A percentile compares a stretch with the other conserved stretches of the same genome.
Conservation (phyloP, 2,888 invertebrate genomes). For the Dasysyrphus albostriatus region DNA sequence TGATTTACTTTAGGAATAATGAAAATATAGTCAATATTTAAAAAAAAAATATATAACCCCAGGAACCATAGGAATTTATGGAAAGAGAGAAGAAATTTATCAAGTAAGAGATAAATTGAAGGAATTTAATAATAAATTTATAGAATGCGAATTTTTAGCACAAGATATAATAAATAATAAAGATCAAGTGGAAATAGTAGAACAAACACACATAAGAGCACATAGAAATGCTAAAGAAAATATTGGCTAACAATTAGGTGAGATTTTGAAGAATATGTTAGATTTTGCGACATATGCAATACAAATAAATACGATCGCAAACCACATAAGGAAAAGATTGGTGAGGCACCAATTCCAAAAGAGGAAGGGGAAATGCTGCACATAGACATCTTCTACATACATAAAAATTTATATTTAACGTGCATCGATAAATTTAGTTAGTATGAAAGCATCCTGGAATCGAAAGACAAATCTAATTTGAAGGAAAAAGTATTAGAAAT, state of each 20-base stretch:
- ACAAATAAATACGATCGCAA: conserved; percentile 38
- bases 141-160: conserved; percentile 33
- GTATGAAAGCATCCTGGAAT: conserved; percentile 38
- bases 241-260: conserved; percentile 47
- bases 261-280: conserved; percentile 38
- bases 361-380: conserved; percentile 18
- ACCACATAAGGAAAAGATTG: conserved; percentile 31
- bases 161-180: conserved; percentile 34
- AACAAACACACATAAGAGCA: conserved; percentile 37
- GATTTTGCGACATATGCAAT: conserved; percentile 23
- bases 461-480: conserved; percentile 16
- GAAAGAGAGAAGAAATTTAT: conserved; percentile 17
- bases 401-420: conserved; percentile 27
- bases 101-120: conserved; percentile 20
- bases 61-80: conserved; percentile 1
- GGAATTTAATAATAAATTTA: conserved; percentile 45
- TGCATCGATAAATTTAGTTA: conserved; percentile 31
- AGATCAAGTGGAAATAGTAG: conserved; percentile 23
- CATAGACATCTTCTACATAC: conserved; percentile 23
- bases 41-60: conserved; percentile 5
- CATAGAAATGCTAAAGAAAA: conserved; percentile 33
- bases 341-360: conserved; percentile 36
- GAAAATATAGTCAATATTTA: neutral
- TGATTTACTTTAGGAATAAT: neutral
- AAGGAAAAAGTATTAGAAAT: conserved; percentile 43